These are phyloP conservation scores for Capitella teleta DNA, from an alignment of 1,140 invertebrate genomes.

Conservation along the genomic window DNA sequence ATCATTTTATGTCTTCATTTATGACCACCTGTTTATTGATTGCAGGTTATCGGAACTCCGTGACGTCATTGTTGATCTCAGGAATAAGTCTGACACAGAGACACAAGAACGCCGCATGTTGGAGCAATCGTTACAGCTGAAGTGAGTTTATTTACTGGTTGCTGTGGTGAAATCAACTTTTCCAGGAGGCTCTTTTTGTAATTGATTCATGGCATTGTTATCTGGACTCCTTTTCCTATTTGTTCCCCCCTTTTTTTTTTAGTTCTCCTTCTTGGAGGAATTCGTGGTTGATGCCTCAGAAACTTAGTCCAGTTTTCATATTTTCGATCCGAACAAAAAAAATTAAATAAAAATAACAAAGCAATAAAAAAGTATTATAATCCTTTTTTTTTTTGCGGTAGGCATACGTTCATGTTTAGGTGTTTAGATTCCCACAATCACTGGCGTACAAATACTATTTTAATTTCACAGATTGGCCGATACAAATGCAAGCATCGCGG, in stretches of 20 bases:
- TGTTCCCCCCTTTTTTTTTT: no score
- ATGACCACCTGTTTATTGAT: not conserved
- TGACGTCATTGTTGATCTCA: constrained; percentile 33
- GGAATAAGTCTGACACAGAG: constrained; percentile 31
- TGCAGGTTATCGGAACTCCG: constrained; percentile 30
- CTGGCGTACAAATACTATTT: no score
- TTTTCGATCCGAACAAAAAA: no score
- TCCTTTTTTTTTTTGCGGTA: no score
- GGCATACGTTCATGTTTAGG: no score
- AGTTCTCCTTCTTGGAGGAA: no score
- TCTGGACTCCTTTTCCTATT: not conserved
- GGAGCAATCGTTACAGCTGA: constrained; percentile 26
- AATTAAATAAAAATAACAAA: no score
- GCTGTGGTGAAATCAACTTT: not conserved
- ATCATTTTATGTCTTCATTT: no score
- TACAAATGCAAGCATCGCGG: constrained; percentile 20
- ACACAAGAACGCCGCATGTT: constrained; percentile 18
- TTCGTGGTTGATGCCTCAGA: no score
- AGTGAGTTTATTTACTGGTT: constrained; percentile 13
- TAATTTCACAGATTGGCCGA: constrained; percentile 25
- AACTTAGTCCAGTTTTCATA: no score
- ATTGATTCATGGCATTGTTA: not conserved
- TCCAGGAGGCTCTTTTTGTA: not conserved
- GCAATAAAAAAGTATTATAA: no score
- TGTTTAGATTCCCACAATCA: no score